phyloP scores from a whole-genome alignment of 2,888 invertebrate genomes.

The Drosophila mimica region DNA sequence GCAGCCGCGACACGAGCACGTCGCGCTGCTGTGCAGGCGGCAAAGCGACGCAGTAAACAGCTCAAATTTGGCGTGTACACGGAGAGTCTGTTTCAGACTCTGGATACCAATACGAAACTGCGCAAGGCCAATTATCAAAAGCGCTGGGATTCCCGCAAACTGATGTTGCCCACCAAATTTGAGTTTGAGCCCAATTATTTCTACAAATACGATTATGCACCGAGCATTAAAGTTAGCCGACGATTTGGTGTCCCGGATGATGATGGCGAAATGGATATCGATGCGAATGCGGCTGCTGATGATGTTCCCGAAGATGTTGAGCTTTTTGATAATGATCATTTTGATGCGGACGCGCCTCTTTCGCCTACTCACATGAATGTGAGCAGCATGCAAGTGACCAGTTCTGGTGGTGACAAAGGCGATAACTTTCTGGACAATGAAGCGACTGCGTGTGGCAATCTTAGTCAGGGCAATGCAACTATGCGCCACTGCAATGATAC shows the following conservation, averaged over 20 bases:
- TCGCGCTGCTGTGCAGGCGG: constrained; percentile 48
- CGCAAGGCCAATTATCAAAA: constrained; percentile 83
- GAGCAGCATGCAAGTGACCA: constrained; percentile 3
- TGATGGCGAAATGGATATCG: constrained; percentile 82
- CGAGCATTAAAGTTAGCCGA: constrained; percentile 71
- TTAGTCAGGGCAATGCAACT: constrained; percentile 58
- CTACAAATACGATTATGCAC: constrained; percentile 75
- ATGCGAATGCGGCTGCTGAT: constrained; percentile 33
- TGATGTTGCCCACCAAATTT: constrained; percentile 83
- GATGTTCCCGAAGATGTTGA: constrained; percentile 54
- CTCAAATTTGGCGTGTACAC: constrained; percentile 78
- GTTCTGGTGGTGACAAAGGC: constrained; percentile 1
- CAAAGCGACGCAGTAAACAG: constrained; percentile 70
- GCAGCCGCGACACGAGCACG: constrained; percentile 41
- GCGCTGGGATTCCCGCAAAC: constrained; percentile 84
- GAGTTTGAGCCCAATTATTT: constrained; percentile 78
- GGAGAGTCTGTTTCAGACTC: constrained; percentile 76
- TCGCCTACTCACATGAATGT: constrained; percentile 34
- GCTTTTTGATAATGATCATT: constrained; percentile 70
- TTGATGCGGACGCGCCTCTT: constrained; percentile 28
- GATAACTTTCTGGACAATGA: constrained; percentile 11
- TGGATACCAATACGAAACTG: constrained; percentile 75
- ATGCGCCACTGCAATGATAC: constrained; percentile 68
- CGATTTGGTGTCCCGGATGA: constrained; percentile 74
- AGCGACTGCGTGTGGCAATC: constrained; percentile 3